phyloP scores from a whole-genome alignment of 2,113 vertebrate species.

The Ammospiza nelsoni region DNA sequence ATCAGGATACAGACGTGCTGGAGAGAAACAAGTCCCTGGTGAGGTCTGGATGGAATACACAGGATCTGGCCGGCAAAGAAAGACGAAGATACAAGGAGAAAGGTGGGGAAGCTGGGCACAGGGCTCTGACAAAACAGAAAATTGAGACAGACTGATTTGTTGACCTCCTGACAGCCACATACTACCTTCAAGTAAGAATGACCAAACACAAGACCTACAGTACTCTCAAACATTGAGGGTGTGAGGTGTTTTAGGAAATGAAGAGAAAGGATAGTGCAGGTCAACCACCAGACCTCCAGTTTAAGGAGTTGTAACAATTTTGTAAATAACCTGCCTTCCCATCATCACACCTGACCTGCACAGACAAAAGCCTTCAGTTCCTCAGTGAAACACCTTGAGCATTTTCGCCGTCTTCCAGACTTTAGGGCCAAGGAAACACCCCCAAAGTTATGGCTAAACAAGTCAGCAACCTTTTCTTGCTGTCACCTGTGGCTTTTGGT shows the following conservation, averaged over 20 bases:
- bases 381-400: neutral
- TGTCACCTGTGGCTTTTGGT: neutral
- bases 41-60: neutral
- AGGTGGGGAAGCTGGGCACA: neutral
- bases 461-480: neutral
- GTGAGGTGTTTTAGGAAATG: neutral
- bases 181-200: neutral
- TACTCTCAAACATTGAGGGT: neutral
- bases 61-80: neutral
- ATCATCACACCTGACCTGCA: rapidly evolving
- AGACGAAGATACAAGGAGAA: neutral
- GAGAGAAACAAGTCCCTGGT: neutral
- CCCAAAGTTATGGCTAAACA: neutral
- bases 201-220: neutral
- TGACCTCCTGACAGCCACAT: neutral
- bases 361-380: neutral
- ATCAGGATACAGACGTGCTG: neutral
- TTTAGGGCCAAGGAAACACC: neutral
- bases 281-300: neutral
- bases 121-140: neutral
- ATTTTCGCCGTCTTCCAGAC: neutral
- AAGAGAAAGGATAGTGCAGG: neutral
- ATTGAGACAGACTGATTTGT: neutral
- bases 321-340: neutral
- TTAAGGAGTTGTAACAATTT: neutral